These are phyloP conservation scores for Paracanthobrama guichenoti DNA, from an alignment of 2,113 vertebrate genomes.

Conservation along the genomic window DNA sequence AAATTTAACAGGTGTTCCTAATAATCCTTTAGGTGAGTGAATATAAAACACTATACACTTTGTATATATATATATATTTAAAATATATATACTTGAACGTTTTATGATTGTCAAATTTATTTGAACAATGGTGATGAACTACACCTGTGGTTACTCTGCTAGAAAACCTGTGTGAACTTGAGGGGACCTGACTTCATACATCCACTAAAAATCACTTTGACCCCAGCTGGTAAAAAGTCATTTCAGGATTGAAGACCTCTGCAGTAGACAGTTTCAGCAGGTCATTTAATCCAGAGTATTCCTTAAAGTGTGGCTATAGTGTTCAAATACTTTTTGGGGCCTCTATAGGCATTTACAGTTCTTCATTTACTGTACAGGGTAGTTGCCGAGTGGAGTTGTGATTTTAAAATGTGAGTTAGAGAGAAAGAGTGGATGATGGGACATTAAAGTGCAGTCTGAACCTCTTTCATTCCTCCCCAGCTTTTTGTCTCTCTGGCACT, in stretches of 20 bases:
- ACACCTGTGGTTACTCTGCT: not conserved
- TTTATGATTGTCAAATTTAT: not conserved
- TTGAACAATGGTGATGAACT: not conserved
- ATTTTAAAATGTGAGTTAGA: constrained; percentile 23
- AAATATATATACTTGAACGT: too few relatives aligned
- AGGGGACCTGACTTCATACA: not conserved
- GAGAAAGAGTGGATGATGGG: constrained; percentile 37
- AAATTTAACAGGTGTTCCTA: too few relatives aligned
- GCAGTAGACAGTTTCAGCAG: not conserved
- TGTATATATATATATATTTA: too few relatives aligned
- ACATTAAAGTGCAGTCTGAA: constrained; percentile 55
- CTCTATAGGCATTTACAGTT: not conserved
- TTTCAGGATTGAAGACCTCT: not conserved
- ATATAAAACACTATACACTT: too few relatives aligned
- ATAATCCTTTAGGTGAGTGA: too few relatives aligned
- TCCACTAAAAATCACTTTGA: not conserved
- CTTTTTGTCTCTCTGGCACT: constrained; percentile 63
- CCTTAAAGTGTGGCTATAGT: not conserved
- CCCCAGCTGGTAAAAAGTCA: not conserved
- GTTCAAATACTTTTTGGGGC: not conserved
- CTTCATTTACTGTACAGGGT: not conserved
- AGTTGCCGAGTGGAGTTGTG: constrained; percentile 13
- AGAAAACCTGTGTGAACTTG: not conserved
- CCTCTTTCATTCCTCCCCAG: constrained; percentile 37
- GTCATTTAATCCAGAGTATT: not conserved